Percentiles rank a stretch among this genome's conserved stretches.
Evolutionary conservation across 2,113 vertebrate genomes (phyloP).

Genomic region (Triplophysa rosa): DNA sequence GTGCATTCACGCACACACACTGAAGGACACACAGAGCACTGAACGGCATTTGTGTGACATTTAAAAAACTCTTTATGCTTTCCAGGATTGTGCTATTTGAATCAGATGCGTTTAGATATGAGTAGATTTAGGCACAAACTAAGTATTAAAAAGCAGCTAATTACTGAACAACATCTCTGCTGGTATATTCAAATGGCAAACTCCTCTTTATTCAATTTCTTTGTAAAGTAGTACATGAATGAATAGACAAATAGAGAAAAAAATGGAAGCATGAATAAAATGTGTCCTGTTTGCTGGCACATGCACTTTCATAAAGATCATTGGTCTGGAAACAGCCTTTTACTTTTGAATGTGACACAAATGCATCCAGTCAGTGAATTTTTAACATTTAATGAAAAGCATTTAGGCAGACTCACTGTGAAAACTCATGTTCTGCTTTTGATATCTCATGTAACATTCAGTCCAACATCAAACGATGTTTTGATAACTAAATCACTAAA

Average conservation of each 20-base stretch:
- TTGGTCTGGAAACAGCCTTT: constrained; percentile 14
- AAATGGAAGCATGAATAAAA: constrained; percentile 2
- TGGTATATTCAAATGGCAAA: constrained; percentile 4
- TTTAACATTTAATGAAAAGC: constrained; percentile 13
- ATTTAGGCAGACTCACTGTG: constrained; percentile 4
- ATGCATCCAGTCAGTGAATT: neutral
- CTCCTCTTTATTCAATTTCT: too few species aligned
- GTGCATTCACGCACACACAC: constrained; percentile 24
- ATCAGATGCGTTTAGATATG: neutral
- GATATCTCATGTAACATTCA: constrained; percentile 32
- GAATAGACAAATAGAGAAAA: neutral
- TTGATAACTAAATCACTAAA: constrained; percentile 32
- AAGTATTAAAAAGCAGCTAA: neutral
- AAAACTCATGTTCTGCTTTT: neutral
- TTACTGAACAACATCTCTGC: constrained; percentile 15
- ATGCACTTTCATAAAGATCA: constrained; percentile 1
- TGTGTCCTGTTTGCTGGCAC: neutral
- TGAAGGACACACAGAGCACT: constrained; percentile 48
- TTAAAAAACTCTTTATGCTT: constrained; percentile 42
- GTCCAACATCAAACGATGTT: constrained; percentile 15
- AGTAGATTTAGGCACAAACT: neutral
- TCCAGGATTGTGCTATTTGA: neutral
- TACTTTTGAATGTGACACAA: constrained; percentile 34
- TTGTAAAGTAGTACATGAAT: constrained; percentile 8
- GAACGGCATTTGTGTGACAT: constrained; percentile 68